Base-by-base conservation (phyloP, 1,140 invertebrate genomes). In the Propsilocerus akamusi region DNA sequence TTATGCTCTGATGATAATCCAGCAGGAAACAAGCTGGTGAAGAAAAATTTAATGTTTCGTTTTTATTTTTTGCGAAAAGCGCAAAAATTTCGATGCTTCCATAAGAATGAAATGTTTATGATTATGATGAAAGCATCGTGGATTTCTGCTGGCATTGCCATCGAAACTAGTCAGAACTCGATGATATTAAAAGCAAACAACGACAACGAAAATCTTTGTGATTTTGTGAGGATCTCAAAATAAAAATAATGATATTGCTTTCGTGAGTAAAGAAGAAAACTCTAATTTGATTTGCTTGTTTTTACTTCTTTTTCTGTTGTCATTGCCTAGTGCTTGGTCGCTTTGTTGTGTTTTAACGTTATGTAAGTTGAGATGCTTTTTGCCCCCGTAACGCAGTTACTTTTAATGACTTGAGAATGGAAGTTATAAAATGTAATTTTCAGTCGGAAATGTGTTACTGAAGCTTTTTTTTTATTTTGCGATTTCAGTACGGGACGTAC, bases 271-370 rank as follows among this genome's bases (percentile, higher is more conserved):
- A 30, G 28, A 11, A 11, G 28, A 30, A 30, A 30, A 30, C 28
- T 41, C 34, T 41, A 41, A 41, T 41, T 41, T 41, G 34, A 41
- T 41, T 41, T 41, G 17, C n/a, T 6, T 41, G n/a, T 20, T 41
- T 17, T 17, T 41, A 8, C 6, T 41, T 14, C 34, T 41, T 41
- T 41, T 41, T 41, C 34, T 41, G 5, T 20, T 17, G 10, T 30
- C n/a, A 30, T 30, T 11, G 28, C 28, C 10, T 30, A 8, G 28
- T 30, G 10, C n/a, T 3, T n/a, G 3, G 6, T 30, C 10, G n/a
- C n/a, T n/a, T n/a, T n/a, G n/a, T n/a, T n/a, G n/a, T n/a, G n/a
- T n/a, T n/a, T n/a, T n/a, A n/a, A n/a, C n/a, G n/a, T n/a, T n/a
- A n/a, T n/a, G n/a, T n/a, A n/a, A n/a, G n/a, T n/a, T n/a, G n/a